Conservation (phyloP, 2,888 invertebrate species). For the Anthoptus insignis region DNA sequence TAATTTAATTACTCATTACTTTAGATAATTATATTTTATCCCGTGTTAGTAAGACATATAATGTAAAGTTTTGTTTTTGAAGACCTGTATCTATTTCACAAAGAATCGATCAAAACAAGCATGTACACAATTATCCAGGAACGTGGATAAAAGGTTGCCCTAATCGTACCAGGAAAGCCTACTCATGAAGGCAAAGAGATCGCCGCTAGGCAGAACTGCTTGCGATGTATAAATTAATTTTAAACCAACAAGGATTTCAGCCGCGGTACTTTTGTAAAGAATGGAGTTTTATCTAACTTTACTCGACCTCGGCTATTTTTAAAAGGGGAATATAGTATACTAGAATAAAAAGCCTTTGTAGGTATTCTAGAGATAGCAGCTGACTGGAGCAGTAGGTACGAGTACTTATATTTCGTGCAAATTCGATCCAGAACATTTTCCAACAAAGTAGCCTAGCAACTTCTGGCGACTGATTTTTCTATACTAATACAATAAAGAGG, state of each 20-base stretch:
- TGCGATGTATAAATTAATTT: conserved; percentile 28
- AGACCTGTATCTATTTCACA: background rate
- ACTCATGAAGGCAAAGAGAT: conserved; percentile 21
- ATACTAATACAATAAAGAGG: too few species aligned
- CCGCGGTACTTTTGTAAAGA: conserved; percentile 12
- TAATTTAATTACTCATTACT: too few species aligned
- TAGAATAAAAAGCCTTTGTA: background rate
- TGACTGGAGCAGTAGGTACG: too few species aligned
- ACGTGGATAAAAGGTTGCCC: conserved; percentile 28
- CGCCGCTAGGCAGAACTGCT: conserved; percentile 25
- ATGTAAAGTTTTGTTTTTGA: background rate
- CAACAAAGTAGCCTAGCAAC: too few species aligned
- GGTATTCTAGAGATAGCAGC: background rate
- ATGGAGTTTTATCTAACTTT: conserved; percentile 1
- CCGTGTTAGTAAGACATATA: background rate
- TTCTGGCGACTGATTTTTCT: too few species aligned
- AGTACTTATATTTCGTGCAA: too few species aligned
- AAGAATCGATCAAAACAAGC: conserved; percentile 15
- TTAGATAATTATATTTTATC: background rate
- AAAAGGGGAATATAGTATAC: too few species aligned
- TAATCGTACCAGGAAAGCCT: conserved; percentile 27
- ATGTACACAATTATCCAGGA: conserved; percentile 20
- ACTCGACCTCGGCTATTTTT: background rate
- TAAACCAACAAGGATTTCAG: conserved; percentile 4
- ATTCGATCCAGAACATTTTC: too few species aligned